A percentile compares a stretch with the other conserved stretches of the same genome.
Evolutionary conservation across 2,797 vertebrate species (phyloP).

Genomic region (Sandelia bainsii): DNA sequence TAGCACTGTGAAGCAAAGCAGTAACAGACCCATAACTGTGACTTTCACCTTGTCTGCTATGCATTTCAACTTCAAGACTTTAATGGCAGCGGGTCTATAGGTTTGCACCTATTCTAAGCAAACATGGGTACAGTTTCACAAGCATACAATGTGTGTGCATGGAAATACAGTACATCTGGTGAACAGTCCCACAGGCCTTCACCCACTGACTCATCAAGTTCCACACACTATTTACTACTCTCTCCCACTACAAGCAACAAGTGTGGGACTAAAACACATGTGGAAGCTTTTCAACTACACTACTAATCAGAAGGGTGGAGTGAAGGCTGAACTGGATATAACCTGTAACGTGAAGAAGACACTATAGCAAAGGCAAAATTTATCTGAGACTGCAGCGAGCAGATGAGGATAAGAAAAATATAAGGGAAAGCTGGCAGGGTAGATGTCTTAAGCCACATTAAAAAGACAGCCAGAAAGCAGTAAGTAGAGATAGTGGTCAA

Average conservation of each 20-base stretch:
- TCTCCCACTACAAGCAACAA: conserved; percentile 29
- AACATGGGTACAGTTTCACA: conserved; percentile 1
- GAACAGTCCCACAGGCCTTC: not conserved
- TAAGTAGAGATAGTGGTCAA: conserved; percentile 60
- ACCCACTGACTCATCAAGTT: conserved; percentile 12
- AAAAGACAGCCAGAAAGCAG: conserved; percentile 41
- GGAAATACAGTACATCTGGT: conserved; percentile 32
- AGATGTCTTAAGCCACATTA: conserved; percentile 44
- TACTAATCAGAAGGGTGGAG: conserved; percentile 56
- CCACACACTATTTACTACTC: conserved; percentile 41
- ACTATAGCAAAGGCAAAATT: conserved; percentile 3
- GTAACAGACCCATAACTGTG: conserved; percentile 2
- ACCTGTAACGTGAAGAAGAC: conserved; percentile 38
- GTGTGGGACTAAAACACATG: conserved; percentile 30
- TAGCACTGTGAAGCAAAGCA: conserved; percentile 1
- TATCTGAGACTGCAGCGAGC: conserved; percentile 5
- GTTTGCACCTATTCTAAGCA: conserved; percentile 16
- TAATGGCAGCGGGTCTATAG: conserved; percentile 6
- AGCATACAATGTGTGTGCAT: not conserved
- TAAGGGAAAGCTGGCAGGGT: not conserved
- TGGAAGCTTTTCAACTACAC: conserved; percentile 44
- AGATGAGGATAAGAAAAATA: conserved; percentile 12
- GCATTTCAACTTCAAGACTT: conserved; percentile 22
- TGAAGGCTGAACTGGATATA: conserved; percentile 16
- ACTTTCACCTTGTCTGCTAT: conserved; percentile 11